Evolutionary conservation across 2,888 invertebrate species (phyloP), one percentile per base, ranked within the genome.

Genomic region (Conistra vaccinii): DNA sequence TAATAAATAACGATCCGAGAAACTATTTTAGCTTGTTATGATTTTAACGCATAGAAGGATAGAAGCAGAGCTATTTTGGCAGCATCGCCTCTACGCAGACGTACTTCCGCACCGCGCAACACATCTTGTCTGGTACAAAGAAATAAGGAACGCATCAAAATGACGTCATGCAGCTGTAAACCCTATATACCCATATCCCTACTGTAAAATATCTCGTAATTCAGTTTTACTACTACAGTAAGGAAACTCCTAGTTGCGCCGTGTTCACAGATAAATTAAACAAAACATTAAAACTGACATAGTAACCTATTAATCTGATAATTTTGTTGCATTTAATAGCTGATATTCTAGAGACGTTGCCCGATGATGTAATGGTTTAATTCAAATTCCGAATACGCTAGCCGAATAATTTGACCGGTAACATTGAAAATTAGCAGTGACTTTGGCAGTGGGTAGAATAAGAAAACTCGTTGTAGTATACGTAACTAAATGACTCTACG

Each of bases 21-120:
- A 77, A 69, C 72, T 61, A 74, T 79, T 85, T 78, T 69, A 78
- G 73, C 76, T 78, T 87, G 80, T 80, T 87, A 84, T 84, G 77
- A 82, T 84, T 84, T 73, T 53, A 86, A 79, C 73, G 87, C 76
- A 81, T 73, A 71, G 81, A 69, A 70, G 87, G 74, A 81, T 73
- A 71, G 81, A 69, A 70, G 71, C 69, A 48, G 71, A 81, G 81
- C 85, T 88, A 88, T 88, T 88, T 87, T 80, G 68, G 88, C 87
- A 81, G 73, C 81, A 74, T 63, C 77, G 70, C 62, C 78, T 72
- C 83, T 83, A n/a, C 53, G 81, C 71, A 81, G 69, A 66, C 80
- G 71, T 76, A 78, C 86, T 88, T 87, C 88, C 87, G 85, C 63
- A 63, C 60, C 67, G 42, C 69, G 63, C 62, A 71, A 51, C 69